These are phyloP conservation scores for Esox lucius DNA, from an alignment of 2,797 vertebrate species.

Conservation along the genomic window DNA sequence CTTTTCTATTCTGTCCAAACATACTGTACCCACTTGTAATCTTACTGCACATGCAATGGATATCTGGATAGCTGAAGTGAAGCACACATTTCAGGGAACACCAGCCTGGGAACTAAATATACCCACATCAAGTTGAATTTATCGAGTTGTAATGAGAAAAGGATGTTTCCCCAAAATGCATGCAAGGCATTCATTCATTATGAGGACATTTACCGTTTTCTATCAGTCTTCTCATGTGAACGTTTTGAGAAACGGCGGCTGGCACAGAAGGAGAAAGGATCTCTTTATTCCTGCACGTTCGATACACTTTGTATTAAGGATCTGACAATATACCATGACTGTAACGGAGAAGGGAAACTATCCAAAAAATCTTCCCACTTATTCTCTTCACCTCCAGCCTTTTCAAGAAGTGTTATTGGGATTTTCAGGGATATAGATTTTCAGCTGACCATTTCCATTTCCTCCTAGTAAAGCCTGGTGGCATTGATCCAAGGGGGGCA, in stretches of 20 bases:
- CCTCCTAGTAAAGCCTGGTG: neutral
- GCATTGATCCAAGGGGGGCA: conserved; percentile 9
- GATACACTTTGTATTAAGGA: conserved; percentile 24
- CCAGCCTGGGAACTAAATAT: conserved; percentile 92
- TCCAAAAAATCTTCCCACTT: conserved; percentile 17
- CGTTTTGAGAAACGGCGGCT: conserved; percentile 74
- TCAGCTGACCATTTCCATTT: conserved; percentile 11
- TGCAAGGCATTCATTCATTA: conserved; percentile 82
- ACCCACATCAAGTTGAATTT: conserved; percentile 93
- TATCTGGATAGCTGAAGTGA: conserved; percentile 55
- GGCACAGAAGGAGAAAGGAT: conserved; percentile 60
- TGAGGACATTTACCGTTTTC: conserved; percentile 80
- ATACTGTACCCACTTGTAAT: neutral
- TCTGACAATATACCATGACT: conserved; percentile 8
- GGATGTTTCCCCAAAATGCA: conserved; percentile 88
- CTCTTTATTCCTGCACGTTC: conserved; percentile 13
- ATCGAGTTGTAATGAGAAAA: conserved; percentile 97
- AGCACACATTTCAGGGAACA: conserved; percentile 80
- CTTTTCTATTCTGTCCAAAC: neutral
- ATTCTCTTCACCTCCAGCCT: conserved; percentile 5
- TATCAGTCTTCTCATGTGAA: conserved; percentile 93
- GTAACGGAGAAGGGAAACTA: conserved; percentile 7
- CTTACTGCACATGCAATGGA: neutral
- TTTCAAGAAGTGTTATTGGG: neutral
- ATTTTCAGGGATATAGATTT: conserved; percentile 16